These are phyloP conservation scores for Silurus meridionalis DNA, from an alignment of 2,113 vertebrate species.

Conservation along the genomic window DNA sequence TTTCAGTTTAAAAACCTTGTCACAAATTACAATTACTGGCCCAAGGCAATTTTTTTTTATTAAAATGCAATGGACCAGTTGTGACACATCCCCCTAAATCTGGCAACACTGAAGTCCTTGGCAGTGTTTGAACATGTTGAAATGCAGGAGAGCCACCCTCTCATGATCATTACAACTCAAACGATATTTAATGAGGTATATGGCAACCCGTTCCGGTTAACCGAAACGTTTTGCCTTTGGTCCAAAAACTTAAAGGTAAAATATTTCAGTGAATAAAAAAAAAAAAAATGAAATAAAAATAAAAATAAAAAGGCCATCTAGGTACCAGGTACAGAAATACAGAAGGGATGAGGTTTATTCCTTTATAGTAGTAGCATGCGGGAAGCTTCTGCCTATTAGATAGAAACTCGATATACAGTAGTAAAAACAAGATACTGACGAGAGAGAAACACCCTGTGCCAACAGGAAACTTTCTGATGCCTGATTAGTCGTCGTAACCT, in stretches of 20 bases:
- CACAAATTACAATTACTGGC: background rate
- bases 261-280: background rate
- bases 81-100: background rate
- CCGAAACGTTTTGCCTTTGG: background rate
- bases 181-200: background rate
- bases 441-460: background rate
- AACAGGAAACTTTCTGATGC: background rate
- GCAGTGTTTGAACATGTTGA: background rate
- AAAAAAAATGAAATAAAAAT: no score
- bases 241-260: background rate
- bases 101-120: background rate
- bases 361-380: background rate
- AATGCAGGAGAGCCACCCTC: background rate
- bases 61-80: background rate
- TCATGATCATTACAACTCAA: background rate
- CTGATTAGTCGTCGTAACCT: background rate
- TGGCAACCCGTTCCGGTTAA: background rate
- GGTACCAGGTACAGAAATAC: background rate
- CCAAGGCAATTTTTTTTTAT: background rate
- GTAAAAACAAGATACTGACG: conserved; percentile 2
- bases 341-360: background rate
- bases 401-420: background rate
- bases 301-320: background rate
- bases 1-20: background rate
- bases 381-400: background rate